phyloP scores from a whole-genome alignment of 2,888 invertebrate genomes.

The Arctia plantaginis region DNA sequence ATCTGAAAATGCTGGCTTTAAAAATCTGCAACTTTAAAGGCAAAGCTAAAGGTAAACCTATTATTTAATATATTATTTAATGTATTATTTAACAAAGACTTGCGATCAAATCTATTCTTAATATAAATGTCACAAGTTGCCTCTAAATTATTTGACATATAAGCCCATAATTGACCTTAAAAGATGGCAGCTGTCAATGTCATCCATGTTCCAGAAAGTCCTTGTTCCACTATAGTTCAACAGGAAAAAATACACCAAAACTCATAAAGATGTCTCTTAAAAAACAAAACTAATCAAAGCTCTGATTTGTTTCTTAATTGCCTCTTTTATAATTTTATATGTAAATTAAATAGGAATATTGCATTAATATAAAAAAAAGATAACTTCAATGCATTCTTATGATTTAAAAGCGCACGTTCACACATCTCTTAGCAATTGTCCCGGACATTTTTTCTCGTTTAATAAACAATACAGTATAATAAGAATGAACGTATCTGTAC shows the following conservation, averaged over 20 bases:
- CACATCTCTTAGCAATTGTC: background rate
- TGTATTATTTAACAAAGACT: too few relatives aligned
- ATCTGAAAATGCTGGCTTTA: too few relatives aligned
- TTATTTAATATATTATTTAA: too few relatives aligned
- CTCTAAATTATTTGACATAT: too few relatives aligned
- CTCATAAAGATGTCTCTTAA: background rate
- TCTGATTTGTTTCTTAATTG: background rate
- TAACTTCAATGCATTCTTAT: background rate
- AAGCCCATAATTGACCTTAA: background rate
- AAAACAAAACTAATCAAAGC: background rate
- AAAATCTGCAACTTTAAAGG: too few relatives aligned
- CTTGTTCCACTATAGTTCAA: background rate
- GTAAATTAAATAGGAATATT: background rate
- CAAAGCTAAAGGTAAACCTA: too few relatives aligned
- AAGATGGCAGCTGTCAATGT: background rate
- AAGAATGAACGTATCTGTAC: background rate
- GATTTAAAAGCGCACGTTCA: background rate
- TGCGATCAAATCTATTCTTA: too few relatives aligned
- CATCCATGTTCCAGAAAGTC: background rate
- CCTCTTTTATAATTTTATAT: background rate
- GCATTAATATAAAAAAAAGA: background rate
- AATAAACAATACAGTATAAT: slow-evolving; percentile 12
- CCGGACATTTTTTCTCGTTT: background rate
- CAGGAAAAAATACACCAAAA: background rate
- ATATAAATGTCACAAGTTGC: too few relatives aligned